A percentile compares a stretch with the other conserved stretches of the same genome.
phyloP scores from a whole-genome alignment of 2,797 vertebrate species.

The Enteromius treurensis region DNA sequence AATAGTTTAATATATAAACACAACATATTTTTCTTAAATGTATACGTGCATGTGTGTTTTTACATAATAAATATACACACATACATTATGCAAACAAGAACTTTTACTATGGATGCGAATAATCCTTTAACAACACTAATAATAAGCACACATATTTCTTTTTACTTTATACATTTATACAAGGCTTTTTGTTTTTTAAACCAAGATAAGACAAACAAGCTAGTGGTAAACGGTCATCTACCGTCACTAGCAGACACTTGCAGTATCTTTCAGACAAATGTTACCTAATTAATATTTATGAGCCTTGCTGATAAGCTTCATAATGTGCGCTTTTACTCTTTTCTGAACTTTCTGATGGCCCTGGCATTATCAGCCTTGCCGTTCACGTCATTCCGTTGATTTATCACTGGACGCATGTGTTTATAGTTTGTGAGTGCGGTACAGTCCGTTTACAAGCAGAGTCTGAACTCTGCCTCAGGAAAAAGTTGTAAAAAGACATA shows the following conservation, averaged over 20 bases:
- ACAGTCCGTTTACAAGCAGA: not conserved
- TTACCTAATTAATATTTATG: slow-evolving; percentile 4
- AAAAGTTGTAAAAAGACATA: not conserved
- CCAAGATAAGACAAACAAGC: not conserved
- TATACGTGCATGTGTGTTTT: no score
- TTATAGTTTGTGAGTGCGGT: slow-evolving; percentile 16
- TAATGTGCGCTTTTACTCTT: not conserved
- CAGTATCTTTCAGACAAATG: slow-evolving; percentile 1
- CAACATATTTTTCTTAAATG: no score
- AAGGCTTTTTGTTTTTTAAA: not conserved
- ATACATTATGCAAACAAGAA: no score
- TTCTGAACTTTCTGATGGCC: not conserved
- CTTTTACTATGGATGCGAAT: no score
- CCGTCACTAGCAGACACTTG: not conserved
- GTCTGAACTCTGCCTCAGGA: not conserved
- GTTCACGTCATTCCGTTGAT: not conserved
- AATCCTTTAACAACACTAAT: no score
- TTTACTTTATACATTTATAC: no score
- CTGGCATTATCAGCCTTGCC: slow-evolving; percentile 13
- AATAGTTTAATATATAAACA: no score
- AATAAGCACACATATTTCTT: no score
- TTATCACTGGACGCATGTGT: not conserved
- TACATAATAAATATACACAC: no score
- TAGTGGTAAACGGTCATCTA: not conserved
- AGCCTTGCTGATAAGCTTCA: not conserved